phyloP scores from a whole-genome alignment of 30 jellyfish, hydroid and myxozoan species.

The Hydra vulgaris region DNA sequence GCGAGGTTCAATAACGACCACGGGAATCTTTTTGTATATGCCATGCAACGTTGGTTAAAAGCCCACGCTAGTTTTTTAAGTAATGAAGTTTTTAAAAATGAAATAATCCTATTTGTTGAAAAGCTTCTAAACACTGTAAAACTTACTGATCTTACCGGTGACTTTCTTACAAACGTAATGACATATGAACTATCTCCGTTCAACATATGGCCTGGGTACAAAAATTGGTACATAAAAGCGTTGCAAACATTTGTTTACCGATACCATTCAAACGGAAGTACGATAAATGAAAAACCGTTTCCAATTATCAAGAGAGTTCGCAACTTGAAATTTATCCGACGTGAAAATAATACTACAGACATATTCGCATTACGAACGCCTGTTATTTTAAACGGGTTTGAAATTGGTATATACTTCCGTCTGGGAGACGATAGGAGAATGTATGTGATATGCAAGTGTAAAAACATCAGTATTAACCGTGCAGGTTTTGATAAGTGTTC shows the following conservation, averaged over 20 bases:
- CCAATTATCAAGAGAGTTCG: slow-evolving; percentile 9
- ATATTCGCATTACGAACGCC: slow-evolving; percentile 18
- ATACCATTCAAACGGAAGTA: background rate
- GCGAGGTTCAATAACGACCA: slow-evolving; percentile 13
- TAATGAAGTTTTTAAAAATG: background rate
- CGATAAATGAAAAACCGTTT: slow-evolving; percentile 19
- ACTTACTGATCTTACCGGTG: slow-evolving; percentile 20
- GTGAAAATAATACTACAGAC: slow-evolving; percentile 21
- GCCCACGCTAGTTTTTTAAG: background rate
- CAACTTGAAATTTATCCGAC: slow-evolving; percentile 17
- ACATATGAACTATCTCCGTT: slow-evolving; percentile 29
- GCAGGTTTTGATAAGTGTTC: slow-evolving; percentile 27
- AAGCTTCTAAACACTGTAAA: background rate
- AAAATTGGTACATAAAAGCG: slow-evolving; percentile 32
- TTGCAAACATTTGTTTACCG: slow-evolving; percentile 14
- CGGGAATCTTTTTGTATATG: slow-evolving; percentile 22
- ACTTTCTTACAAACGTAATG: slow-evolving; percentile 31
- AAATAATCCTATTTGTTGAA: slow-evolving; percentile 9
- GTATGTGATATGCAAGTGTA: slow-evolving; percentile 26
- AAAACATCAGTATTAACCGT: slow-evolving; percentile 10
- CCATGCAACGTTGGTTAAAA: slow-evolving; percentile 31
- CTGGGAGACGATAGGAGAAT: slow-evolving; percentile 17
- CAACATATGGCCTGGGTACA: slow-evolving; percentile 31
- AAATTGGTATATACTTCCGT: slow-evolving; percentile 32
- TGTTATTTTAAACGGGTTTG: slow-evolving; percentile 29